Evolutionary conservation across 1,140 invertebrate genomes (phyloP).

Genomic region (Aricia agestis): DNA sequence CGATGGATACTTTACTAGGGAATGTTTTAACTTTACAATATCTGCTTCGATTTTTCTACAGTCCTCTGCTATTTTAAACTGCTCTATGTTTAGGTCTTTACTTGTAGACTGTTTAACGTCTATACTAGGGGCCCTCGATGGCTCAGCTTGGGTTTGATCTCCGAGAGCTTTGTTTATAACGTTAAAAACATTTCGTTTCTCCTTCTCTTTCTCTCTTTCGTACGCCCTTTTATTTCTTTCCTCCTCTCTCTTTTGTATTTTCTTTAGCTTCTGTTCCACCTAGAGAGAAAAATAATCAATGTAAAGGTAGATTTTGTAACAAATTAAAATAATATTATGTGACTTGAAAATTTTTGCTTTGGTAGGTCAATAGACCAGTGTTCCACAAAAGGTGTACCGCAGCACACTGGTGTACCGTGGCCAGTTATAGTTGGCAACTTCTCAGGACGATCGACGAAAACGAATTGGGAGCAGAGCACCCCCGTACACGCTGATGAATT

Average conservation of each 20-base stretch:
- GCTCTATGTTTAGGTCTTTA: slow-evolving; percentile 84
- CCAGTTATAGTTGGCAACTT: no score
- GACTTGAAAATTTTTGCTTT: no score
- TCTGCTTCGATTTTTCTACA: slow-evolving; percentile 82
- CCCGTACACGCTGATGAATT: no score
- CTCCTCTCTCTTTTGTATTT: slow-evolving; percentile 80
- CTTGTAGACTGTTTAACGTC: slow-evolving; percentile 78
- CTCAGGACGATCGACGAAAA: no score
- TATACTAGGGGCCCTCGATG: slow-evolving; percentile 32
- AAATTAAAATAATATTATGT: no score
- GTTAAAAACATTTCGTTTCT: slow-evolving; percentile 84
- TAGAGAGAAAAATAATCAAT: slow-evolving; percentile 63
- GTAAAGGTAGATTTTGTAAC: not conserved
- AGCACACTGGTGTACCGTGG: no score
- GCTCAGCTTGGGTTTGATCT: slow-evolving; percentile 39
- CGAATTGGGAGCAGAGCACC: no score
- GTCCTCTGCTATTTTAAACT: slow-evolving; percentile 84
- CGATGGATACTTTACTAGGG: slow-evolving; percentile 78
- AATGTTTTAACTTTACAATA: slow-evolving; percentile 80
- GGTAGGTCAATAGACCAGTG: no score
- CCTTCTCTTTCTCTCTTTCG: slow-evolving; percentile 76
- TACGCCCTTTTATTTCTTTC: slow-evolving; percentile 79
- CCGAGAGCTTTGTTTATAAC: slow-evolving; percentile 86
- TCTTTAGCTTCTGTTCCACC: slow-evolving; percentile 82
- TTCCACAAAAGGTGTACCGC: no score